A percentile compares a stretch with the other conserved stretches of the same genome.
Evolutionary conservation across 2,113 vertebrate genomes (phyloP).

Genomic region (Microtus richardsoni): DNA sequence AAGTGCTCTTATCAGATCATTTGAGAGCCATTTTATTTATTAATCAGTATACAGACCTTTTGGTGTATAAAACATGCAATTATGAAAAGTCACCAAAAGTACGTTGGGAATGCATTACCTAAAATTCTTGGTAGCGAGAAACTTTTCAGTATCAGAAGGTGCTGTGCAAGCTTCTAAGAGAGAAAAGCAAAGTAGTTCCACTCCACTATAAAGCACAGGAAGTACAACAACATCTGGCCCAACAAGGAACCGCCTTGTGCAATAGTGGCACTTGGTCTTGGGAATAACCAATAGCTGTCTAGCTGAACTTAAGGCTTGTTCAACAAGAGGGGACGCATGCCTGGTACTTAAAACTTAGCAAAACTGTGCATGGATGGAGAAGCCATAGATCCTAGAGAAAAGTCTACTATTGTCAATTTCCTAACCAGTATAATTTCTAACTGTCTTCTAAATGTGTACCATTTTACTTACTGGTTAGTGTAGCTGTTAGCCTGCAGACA

Average conservation of each 20-base stretch:
- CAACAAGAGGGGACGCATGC: not conserved
- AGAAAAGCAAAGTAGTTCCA: not conserved
- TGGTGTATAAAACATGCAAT: conserved; percentile 16
- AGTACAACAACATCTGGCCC: not conserved
- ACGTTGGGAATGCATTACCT: not conserved
- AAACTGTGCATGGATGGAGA: not conserved
- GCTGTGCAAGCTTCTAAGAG: not conserved
- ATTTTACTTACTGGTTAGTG: not conserved
- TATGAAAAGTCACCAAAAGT: not conserved
- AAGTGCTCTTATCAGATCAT: not conserved
- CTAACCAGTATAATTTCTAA: not conserved
- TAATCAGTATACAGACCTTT: not conserved
- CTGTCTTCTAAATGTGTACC: not conserved
- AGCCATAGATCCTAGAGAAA: not conserved
- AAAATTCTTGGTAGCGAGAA: not conserved
- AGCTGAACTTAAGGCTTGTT: not conserved
- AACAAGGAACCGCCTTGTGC: not conserved
- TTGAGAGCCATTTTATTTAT: not conserved
- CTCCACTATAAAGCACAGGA: not conserved
- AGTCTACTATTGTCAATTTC: not conserved
- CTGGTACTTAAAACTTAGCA: not conserved
- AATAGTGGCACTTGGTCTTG: not conserved
- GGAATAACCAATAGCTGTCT: not conserved
- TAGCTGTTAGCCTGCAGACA: not conserved
- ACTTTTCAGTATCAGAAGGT: not conserved